Evolutionary conservation across 2,113 vertebrate species (phyloP).

Genomic region (Trogon melanurus): DNA sequence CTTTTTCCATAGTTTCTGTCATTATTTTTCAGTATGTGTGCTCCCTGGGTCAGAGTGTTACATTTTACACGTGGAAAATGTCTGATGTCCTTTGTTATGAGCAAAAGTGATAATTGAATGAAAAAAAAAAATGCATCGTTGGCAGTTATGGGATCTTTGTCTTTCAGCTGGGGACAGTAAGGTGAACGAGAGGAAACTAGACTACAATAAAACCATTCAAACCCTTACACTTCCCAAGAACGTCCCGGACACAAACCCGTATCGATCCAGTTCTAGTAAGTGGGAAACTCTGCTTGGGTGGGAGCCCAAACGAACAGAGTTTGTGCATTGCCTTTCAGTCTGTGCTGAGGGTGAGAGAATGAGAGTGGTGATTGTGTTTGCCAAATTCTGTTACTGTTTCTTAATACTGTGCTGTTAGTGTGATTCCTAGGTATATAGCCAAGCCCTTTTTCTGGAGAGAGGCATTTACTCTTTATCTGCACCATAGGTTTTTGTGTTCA

Average conservation of each 20-base stretch:
- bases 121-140: neutral
- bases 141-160: neutral
- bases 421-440: neutral
- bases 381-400: neutral
- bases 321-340: neutral
- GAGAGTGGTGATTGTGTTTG: neutral
- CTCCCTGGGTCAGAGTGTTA: neutral
- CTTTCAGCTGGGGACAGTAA: slow-evolving; percentile 92
- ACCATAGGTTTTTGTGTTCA: neutral
- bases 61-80: neutral
- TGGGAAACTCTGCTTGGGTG: neutral
- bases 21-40: neutral
- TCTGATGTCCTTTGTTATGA: neutral
- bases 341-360: neutral
- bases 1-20: neutral
- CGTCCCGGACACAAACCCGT: slow-evolving; percentile 93
- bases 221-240: slow-evolving; percentile 88
- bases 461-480: neutral
- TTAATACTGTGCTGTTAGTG: neutral
- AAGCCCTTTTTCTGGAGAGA: neutral
- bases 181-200: slow-evolving; percentile 91
- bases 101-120: neutral
- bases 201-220: slow-evolving; percentile 94
- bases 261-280: slow-evolving; percentile 90
- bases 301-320: neutral